Evolutionary conservation across 1,140 invertebrate genomes (phyloP).

Genomic region (Calycopis cecrops): DNA sequence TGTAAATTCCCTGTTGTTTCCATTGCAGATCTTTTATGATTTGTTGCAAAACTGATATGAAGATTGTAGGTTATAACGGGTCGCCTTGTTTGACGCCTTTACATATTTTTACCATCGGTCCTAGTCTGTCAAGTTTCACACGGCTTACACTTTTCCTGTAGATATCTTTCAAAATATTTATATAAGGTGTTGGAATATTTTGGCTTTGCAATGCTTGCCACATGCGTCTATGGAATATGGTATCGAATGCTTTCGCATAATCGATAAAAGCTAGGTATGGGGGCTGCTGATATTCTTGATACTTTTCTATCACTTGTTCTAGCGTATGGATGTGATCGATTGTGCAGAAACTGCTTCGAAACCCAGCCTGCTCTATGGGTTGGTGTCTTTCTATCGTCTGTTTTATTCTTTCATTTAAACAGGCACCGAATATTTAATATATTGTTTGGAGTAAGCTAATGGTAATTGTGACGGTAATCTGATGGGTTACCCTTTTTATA

Average conservation of each 20-base stretch:
- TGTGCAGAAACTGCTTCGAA: too few species aligned
- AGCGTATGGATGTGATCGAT: too few species aligned
- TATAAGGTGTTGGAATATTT: too few species aligned
- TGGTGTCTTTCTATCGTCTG: conserved; percentile 18
- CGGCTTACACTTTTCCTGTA: conserved; percentile 21
- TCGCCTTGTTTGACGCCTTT: too few species aligned
- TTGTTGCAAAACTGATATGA: too few species aligned
- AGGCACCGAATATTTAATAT: conserved; percentile 25
- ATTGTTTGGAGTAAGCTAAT: conserved; percentile 21
- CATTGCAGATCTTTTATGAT: too few species aligned
- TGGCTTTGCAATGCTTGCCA: too few species aligned
- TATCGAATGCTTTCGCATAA: conserved; percentile 27
- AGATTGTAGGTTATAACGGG: too few species aligned
- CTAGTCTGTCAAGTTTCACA: conserved; percentile 27
- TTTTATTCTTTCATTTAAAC: conserved; percentile 19
- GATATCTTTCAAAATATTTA: conserved; percentile 21
- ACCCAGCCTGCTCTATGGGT: too few species aligned
- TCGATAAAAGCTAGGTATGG: too few species aligned
- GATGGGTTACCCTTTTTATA: conserved; percentile 28
- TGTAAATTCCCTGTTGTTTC: too few species aligned
- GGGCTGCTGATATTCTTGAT: conserved; percentile 17
- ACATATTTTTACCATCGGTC: too few species aligned
- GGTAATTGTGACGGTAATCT: conserved; percentile 19
- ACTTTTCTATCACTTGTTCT: conserved; percentile 27
- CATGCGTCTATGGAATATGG: conserved; percentile 18